Evolutionary conservation across 2,888 invertebrate species (phyloP), one percentile per base, ranked within the genome.

Genomic region (Colostygia pectinataria): DNA sequence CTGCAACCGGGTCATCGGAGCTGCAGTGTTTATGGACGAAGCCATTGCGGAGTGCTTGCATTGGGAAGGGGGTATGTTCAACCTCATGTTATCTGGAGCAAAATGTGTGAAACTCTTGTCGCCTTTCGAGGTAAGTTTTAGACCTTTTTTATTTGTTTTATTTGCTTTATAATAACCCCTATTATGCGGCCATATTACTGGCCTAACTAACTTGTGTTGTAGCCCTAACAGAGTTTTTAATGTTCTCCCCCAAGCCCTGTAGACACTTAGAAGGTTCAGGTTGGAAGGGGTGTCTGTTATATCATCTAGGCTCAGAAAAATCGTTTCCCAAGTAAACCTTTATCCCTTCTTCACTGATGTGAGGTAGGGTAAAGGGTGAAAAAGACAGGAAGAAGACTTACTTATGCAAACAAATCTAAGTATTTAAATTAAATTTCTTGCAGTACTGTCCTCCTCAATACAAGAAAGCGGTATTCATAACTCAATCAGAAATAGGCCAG

Each of bases 51-150:
- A 94, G 70, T 92, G 93, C 66, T 74, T 94, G 29, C 94, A 94
- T 66, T 94, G 94, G 94, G 90, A 93, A 63, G 93, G 93, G 1
- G 94, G 94, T 0, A 81, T 92, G n/a, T 79, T 90, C 50, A 83
- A 90, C 51, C 75, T 95, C 7, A 75, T 92, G 36, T 74, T 88
- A 36, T 91, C 91, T 15, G 94, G 94, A 39, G 94, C 94, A 18
- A 73, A 90, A 6, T 88, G 91, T 50, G 92, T 94, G 1, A 93
- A 93, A 65, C 92, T 91, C 69, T 84, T 95, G 57, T 93, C 93
- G 2, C 91, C 92, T 0, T 93, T 92, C 79, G 93, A 93, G 88
- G 93, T 92, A 69, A 54, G 15, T 38, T n/a, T n/a, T n/a, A 39
- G 4, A 7, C 23, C n/a, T n/a, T n/a, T 42, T 31, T 13, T 40